phyloP scores from a whole-genome alignment of 2,797 vertebrate species.

The Megalops cyprinoides region DNA sequence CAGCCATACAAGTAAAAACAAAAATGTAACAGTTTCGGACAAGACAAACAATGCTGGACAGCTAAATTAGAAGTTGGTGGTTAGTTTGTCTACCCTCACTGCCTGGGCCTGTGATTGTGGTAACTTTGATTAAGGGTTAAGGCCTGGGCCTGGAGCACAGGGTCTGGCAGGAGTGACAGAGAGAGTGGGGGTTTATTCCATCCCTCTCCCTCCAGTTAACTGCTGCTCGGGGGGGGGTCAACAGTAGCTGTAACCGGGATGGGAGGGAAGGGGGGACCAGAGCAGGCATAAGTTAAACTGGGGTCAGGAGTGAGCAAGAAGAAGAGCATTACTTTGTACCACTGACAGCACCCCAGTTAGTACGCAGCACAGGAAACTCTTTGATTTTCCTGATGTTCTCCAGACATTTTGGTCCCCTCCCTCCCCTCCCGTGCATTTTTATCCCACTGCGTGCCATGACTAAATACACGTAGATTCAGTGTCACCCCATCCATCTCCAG shows the following conservation, averaged over 20 bases:
- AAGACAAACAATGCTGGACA: too few relatives aligned
- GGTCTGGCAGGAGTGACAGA: not conserved
- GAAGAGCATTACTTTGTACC: not conserved
- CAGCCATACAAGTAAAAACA: too few relatives aligned
- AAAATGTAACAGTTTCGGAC: too few relatives aligned
- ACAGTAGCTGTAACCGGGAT: not conserved
- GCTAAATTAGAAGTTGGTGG: too few relatives aligned
- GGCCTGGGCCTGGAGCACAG: not conserved
- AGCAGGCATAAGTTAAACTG: not conserved
- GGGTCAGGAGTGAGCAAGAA: not conserved
- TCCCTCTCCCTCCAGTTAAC: not conserved
- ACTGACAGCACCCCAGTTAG: not conserved
- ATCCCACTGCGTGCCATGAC: not conserved
- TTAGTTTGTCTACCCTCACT: too few relatives aligned
- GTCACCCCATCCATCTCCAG: constrained; percentile 1
- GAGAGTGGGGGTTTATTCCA: not conserved
- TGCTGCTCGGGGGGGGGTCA: not conserved
- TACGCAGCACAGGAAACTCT: not conserved
- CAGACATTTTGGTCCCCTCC: not conserved
- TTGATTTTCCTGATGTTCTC: not conserved
- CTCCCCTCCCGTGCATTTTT: not conserved
- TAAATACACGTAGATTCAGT: not conserved
- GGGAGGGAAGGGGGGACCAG: not conserved
- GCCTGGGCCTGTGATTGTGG: too few relatives aligned
- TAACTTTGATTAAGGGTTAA: too few relatives aligned